Evolutionary conservation across 2,888 invertebrate species (phyloP), one percentile per base, ranked within the genome.

Genomic region (Drosophila nr. fundita): DNA sequence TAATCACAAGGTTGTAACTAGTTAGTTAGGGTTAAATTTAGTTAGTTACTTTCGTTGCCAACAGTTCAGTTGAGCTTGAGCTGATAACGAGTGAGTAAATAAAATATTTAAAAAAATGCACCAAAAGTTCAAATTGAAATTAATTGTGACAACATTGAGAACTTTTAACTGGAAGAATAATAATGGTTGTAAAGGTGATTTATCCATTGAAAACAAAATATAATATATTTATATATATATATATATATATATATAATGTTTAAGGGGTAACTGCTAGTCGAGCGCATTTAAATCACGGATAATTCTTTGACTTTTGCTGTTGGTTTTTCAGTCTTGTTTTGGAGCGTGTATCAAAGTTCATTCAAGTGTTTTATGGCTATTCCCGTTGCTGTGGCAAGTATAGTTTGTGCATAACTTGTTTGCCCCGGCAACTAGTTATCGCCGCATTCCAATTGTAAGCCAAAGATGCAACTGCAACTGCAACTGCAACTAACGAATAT

Each of bases 21-120:
- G 30, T 30, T 10, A 30, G 30, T 30, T 30, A 2, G 8, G 8
- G 0, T 10, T 30, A 0, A 30, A 30, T 38, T 61, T n/a, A 36
- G 54, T 71, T 49, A 70, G 71, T 58, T 42, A 53, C 21, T 49
- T 21, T 29, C 34, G 2, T 54, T 18, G 11, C 13, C 21, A 49
- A 40, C 49, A 42, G 40, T 52, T 62, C 7, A 32, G 52, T 60
- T 50, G 6, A 15, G 13, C 52, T 68, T 27, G 50, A 21, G 11
- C 32, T 68, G 69, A 38, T 38, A 69, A 18, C 15, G n/a, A 29
- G 18, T 30, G 7, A 10, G 21, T 21, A 15, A 8, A 24, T 15
- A 40, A 21, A 55, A 32, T 32, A 10, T 32, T 10, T 10, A 30
- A 30, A 10, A 10, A 30, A 10, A 30, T 32, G 0, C n/a, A 40